phyloP scores from a whole-genome alignment of 30 jellyfish, hydroid and myxozoan species.

The Nemopilema nomurai region DNA sequence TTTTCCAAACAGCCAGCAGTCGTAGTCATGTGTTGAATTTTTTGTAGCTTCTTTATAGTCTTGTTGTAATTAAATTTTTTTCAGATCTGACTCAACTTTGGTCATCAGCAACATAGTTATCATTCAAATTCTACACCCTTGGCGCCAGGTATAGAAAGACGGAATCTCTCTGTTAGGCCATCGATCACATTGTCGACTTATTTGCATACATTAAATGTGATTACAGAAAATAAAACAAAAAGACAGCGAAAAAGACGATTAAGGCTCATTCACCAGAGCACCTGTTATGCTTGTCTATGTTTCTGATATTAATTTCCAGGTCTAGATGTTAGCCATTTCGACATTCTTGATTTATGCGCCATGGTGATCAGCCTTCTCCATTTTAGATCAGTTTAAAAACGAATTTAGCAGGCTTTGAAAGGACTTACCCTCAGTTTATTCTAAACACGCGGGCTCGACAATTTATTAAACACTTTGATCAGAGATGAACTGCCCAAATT shows the following conservation, averaged over 20 bases:
- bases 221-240: neutral
- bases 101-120: neutral
- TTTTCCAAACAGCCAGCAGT: too few relatives aligned
- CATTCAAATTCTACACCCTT: neutral
- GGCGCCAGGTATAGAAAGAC: neutral
- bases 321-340: neutral
- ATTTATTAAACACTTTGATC: neutral
- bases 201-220: neutral
- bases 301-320: neutral
- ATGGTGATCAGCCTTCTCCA: neutral
- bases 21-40: too few relatives aligned
- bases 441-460: neutral
- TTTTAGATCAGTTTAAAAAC: neutral
- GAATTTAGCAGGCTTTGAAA: neutral
- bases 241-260: neutral
- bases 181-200: neutral
- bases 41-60: neutral
- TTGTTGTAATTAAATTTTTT: neutral
- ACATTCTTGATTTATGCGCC: neutral
- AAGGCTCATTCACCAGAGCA: neutral
- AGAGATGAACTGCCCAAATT: neutral
- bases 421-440: neutral
- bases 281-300: neutral
- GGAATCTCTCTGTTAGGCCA: neutral
- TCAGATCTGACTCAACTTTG: neutral